phyloP scores from a whole-genome alignment of 2,113 vertebrate genomes.

The Mesembrinibis cayennensis region DNA sequence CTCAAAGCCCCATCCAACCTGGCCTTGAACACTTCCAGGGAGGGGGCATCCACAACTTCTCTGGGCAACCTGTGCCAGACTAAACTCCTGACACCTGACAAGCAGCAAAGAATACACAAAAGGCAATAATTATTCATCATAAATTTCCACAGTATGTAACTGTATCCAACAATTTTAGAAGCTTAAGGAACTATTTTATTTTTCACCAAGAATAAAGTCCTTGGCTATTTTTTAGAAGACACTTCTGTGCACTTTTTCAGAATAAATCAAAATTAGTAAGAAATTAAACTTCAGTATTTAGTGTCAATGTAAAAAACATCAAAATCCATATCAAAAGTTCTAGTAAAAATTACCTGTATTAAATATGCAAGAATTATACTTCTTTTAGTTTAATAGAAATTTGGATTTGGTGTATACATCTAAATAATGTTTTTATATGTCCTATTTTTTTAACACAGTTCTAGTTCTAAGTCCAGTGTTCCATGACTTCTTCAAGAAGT shows the following conservation, averaged over 20 bases:
- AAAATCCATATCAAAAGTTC: background rate
- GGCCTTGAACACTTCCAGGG: no score
- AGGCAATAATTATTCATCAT: background rate
- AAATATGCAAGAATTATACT: background rate
- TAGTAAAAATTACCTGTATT: background rate
- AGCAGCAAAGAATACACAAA: background rate
- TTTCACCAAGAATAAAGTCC: background rate
- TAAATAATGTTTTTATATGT: background rate
- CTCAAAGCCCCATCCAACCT: no score
- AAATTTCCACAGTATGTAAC: background rate
- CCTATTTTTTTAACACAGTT: background rate
- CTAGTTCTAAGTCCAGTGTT: background rate
- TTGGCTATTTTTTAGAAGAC: background rate
- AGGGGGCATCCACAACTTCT: no score
- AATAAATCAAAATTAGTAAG: background rate
- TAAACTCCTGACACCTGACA: background rate
- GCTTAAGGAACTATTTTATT: background rate
- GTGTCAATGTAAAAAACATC: background rate
- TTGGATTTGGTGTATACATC: background rate
- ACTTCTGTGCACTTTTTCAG: background rate
- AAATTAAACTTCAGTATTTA: background rate
- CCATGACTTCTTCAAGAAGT: background rate
- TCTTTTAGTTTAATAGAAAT: background rate
- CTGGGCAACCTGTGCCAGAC: background rate
- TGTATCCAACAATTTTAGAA: background rate